Percentiles rank a stretch among this genome's conserved stretches.
Conservation (phyloP, 2,797 vertebrate species). For the Ibycter americanus region DNA sequence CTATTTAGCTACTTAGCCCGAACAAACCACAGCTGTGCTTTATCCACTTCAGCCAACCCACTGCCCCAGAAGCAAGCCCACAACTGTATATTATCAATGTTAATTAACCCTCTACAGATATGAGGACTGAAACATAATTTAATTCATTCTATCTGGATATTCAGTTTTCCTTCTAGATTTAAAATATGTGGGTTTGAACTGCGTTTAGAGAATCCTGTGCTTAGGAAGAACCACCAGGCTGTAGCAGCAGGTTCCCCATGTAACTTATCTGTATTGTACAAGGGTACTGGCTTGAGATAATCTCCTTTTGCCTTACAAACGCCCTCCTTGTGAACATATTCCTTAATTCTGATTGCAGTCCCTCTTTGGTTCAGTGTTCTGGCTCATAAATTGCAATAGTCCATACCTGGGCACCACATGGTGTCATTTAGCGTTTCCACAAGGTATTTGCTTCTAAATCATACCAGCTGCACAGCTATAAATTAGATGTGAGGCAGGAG, state of each 20-base stretch:
- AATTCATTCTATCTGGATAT: neutral
- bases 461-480: neutral
- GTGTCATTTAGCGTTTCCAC: neutral
- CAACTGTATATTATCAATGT: no score
- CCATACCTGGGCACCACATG: neutral
- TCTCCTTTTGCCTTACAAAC: neutral
- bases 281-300: neutral
- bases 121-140: neutral
- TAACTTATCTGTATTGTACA: neutral
- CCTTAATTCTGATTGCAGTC: neutral
- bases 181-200: neutral
- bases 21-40: no score
- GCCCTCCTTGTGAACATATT: neutral
- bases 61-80: no score
- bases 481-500: neutral
- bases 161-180: neutral
- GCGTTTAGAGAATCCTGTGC: neutral
- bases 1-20: no score
- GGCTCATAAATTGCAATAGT: neutral
- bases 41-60: no score
- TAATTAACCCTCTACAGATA: no score
- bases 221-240: neutral
- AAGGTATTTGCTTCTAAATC: slow-evolving; percentile 29
- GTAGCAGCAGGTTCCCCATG: neutral
- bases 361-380: neutral